phyloP scores from a whole-genome alignment of 1,140 invertebrate genomes.

The Oryzaephilus surinamensis region DNA sequence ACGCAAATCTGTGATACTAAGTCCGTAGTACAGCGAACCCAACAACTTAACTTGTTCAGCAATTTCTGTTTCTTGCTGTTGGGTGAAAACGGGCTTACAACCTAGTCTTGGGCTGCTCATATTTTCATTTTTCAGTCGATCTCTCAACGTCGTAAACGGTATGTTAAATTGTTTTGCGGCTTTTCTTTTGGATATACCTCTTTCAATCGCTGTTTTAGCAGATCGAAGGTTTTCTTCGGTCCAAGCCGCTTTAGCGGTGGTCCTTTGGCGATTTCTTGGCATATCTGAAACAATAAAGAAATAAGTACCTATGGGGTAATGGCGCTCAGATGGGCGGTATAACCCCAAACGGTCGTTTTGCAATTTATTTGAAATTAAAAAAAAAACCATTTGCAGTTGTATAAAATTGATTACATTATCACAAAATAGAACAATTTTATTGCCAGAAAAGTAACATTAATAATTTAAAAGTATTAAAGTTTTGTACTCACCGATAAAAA shows the following conservation, averaged over 20 bases:
- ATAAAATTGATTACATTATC: slow-evolving; percentile 11
- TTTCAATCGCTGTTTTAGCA: slow-evolving; percentile 22
- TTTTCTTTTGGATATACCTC: slow-evolving; percentile 29
- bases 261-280: slow-evolving; percentile 27
- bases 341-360: slow-evolving; percentile 23
- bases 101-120: too few relatives aligned
- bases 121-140: too few relatives aligned
- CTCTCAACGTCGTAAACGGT: too few relatives aligned
- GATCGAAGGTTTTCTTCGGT: slow-evolving; percentile 23
- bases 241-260: slow-evolving; percentile 26
- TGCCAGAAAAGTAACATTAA: too few relatives aligned
- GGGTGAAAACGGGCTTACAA: slow-evolving; percentile 3
- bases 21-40: too few relatives aligned
- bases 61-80: slow-evolving; percentile 21
- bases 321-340: slow-evolving; percentile 22
- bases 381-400: too few relatives aligned
- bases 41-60: too few relatives aligned
- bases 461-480: too few relatives aligned
- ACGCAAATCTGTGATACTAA: too few relatives aligned
- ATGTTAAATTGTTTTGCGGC: slow-evolving; percentile 21
- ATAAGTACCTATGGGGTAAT: slow-evolving; percentile 10
- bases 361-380: too few relatives aligned
- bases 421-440: not conserved
- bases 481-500: too few relatives aligned
- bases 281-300: not conserved